Evolutionary conservation across 2,797 vertebrate species (phyloP).

Genomic region (Carduelis carduelis): DNA sequence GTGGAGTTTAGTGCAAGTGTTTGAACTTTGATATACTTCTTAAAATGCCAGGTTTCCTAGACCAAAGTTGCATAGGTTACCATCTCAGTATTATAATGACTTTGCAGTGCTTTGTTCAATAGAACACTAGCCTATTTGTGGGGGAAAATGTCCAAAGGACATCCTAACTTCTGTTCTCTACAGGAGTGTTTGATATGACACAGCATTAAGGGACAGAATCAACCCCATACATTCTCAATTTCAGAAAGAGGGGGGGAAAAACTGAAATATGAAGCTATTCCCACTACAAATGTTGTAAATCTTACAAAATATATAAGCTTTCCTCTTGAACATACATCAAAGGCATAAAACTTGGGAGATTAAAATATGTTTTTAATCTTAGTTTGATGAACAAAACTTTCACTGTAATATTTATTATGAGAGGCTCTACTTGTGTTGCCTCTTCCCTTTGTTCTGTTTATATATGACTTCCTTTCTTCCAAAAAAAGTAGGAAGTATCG

Average conservation of each 20-base stretch:
- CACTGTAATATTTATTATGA: slow-evolving; percentile 70
- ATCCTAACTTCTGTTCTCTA: slow-evolving; percentile 1
- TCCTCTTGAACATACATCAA: slow-evolving; percentile 74
- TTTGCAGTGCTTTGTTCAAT: slow-evolving; percentile 36
- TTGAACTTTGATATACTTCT: not conserved
- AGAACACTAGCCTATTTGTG: not conserved
- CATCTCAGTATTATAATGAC: not conserved
- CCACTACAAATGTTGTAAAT: slow-evolving; percentile 66
- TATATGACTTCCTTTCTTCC: slow-evolving; percentile 68
- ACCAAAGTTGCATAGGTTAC: not conserved
- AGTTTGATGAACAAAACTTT: slow-evolving; percentile 77
- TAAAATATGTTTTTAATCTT: slow-evolving; percentile 77
- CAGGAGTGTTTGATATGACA: slow-evolving; percentile 38
- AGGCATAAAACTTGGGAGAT: slow-evolving; percentile 67
- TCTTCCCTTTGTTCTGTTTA: slow-evolving; percentile 75
- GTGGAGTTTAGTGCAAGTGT: not conserved
- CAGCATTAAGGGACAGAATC: slow-evolving; percentile 39
- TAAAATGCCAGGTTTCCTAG: too few relatives aligned
- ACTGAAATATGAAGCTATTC: slow-evolving; percentile 48
- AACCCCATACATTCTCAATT: slow-evolving; percentile 51
- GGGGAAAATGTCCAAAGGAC: not conserved
- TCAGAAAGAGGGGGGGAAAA: slow-evolving; percentile 8
- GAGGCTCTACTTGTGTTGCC: slow-evolving; percentile 66
- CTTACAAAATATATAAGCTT: slow-evolving; percentile 66
- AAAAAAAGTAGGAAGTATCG: slow-evolving; percentile 65